Base-by-base conservation (phyloP, 2,113 vertebrate genomes). In the Gobius niger region DNA sequence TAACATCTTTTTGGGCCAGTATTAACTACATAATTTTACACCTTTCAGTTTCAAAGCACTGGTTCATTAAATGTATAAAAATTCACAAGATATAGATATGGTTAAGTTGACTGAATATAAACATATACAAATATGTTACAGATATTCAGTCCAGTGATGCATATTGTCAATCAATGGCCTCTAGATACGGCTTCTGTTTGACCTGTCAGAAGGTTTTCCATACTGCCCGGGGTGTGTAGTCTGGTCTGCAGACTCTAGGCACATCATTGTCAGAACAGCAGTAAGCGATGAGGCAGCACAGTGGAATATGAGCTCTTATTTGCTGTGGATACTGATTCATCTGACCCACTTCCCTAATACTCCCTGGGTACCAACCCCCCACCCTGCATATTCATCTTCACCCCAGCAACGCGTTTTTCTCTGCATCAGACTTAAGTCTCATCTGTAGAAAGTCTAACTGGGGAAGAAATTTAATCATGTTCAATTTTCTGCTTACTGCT, bases 261-360 rank as follows among this genome's bases (percentile, higher is more conserved):
- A 65, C 44, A 60, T 15, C 57, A 60, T 53, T 78, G 73, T 72
- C 54, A 78, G 69, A 80, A 77, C 83, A 84, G 87, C 61, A 73
- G 75, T 73, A 44, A 75, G 73, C 53, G 67, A 62, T 40, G 65
- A 24, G 79, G 66, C 18, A 51, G 51, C 75, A 67, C 61, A 6
- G 67, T 68, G 81, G 70, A 85, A 85, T 63, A 81, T 63, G 73
- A 87, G 80, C 76, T 82, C 63, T 18, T 89, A 68, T 89, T 88
- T 88, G 80, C 82, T 87, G 83, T 87, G 86, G 82, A 85, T 83
- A 86, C 86, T 57, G 70, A 86, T 82, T 87, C 80, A 77, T 86
- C 82, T 86, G 84, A 89, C 90, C 90, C 81, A 90, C 82, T 88
- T 90, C 84, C 76, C 66, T 72, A 47, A 80, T 77, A 80, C 83